A percentile compares a stretch with the other conserved stretches of the same genome.
phyloP scores from a whole-genome alignment of 1,140 invertebrate species.

The Drosophila yakuba region DNA sequence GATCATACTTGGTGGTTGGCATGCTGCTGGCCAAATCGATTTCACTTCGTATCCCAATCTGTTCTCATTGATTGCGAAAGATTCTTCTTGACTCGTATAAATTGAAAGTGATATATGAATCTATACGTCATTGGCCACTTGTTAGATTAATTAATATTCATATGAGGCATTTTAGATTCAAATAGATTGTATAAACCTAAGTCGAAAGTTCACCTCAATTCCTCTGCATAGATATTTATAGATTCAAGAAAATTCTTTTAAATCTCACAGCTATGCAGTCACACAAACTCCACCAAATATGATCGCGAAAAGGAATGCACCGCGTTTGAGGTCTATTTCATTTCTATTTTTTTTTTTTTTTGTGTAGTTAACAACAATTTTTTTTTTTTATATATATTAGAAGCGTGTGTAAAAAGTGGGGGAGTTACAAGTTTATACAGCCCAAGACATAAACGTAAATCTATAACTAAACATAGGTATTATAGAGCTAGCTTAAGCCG shows the following conservation, averaged over 20 bases:
- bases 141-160: too few relatives aligned
- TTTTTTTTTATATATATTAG: constrained; percentile 32
- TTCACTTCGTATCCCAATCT: too few relatives aligned
- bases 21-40: background rate
- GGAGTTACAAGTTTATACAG: constrained; percentile 26
- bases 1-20: background rate
- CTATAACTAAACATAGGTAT: constrained; percentile 38
- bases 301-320: background rate
- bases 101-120: background rate
- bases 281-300: background rate
- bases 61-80: background rate
- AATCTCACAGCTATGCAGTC: too few relatives aligned
- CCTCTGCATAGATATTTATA: background rate
- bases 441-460: constrained; percentile 38
- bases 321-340: constrained; percentile 5
- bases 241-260: constrained; percentile 5
- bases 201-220: too few relatives aligned
- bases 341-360: constrained; percentile 52
- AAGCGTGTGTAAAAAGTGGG: constrained; percentile 29
- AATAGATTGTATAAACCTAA: too few relatives aligned
- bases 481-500: constrained; percentile 65
- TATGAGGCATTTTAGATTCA: too few relatives aligned
- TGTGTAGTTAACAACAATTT: constrained; percentile 62
- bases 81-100: constrained; percentile 10
- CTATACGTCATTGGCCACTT: too few relatives aligned